A percentile compares a stretch with the other conserved stretches of the same genome.
phyloP scores from a whole-genome alignment of 2,888 invertebrate genomes.

The Melikaiella ostensackeni region DNA sequence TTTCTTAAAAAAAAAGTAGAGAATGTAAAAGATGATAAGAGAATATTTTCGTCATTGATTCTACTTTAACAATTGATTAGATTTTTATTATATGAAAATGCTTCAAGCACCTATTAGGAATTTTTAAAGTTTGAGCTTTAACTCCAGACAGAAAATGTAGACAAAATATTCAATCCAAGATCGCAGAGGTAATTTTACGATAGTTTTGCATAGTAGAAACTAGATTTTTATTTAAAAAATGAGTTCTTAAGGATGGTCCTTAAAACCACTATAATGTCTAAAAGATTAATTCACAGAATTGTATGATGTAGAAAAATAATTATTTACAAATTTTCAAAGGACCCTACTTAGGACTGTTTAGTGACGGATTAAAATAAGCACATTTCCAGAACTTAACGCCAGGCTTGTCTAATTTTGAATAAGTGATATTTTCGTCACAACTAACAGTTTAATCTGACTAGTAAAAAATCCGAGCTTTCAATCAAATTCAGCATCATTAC shows the following conservation, averaged over 20 bases:
- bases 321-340: neutral
- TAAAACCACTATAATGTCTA: too few species aligned
- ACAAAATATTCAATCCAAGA: neutral
- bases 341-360: neutral
- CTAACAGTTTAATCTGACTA: neutral
- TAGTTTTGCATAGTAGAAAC: neutral
- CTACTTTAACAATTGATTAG: neutral
- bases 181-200: slow-evolving; percentile 8
- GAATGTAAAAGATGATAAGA: neutral
- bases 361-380: neutral
- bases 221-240: neutral
- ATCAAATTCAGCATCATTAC: slow-evolving; percentile 5
- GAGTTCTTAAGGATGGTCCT: neutral
- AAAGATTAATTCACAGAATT: neutral
- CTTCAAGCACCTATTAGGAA: neutral
- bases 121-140: neutral
- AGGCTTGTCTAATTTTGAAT: neutral
- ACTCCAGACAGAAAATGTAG: neutral
- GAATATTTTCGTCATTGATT: neutral
- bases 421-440: neutral
- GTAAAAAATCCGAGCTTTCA: slow-evolving; percentile 9
- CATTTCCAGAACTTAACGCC: neutral
- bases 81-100: neutral
- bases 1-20: neutral
- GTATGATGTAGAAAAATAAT: neutral